Conservation (phyloP, 2,888 invertebrate genomes). For the Ectemnius lituratus region DNA sequence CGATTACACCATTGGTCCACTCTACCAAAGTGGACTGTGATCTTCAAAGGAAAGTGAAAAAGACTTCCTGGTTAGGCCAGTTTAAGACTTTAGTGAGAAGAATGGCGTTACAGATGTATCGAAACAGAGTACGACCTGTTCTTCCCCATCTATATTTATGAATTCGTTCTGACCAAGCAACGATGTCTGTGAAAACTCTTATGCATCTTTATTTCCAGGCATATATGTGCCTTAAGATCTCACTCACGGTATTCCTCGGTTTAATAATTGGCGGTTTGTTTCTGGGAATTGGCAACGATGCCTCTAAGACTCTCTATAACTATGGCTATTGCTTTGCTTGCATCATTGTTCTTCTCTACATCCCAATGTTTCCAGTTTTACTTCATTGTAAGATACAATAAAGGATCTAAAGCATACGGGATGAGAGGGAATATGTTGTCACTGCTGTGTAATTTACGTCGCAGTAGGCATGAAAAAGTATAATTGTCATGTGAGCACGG, state of each 20-base stretch:
- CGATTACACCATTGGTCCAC: slow-evolving; percentile 61
- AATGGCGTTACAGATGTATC: slow-evolving; percentile 87
- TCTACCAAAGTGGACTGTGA: slow-evolving; percentile 63
- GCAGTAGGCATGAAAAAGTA: no score
- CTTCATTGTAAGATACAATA: slow-evolving; percentile 84
- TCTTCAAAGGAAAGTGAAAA: slow-evolving; percentile 80
- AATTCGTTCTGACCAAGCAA: background rate
- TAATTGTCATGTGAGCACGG: no score
- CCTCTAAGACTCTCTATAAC: slow-evolving; percentile 89
- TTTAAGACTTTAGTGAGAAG: slow-evolving; percentile 83
- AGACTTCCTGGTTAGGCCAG: slow-evolving; percentile 83
- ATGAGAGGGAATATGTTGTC: no score
- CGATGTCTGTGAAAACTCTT: background rate
- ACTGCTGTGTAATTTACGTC: no score
- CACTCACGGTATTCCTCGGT: slow-evolving; percentile 84
- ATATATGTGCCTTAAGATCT: slow-evolving; percentile 85
- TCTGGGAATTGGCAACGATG: slow-evolving; percentile 87
- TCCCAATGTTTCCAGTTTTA: slow-evolving; percentile 90
- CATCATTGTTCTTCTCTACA: slow-evolving; percentile 88
- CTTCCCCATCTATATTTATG: background rate
- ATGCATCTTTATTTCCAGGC: slow-evolving; percentile 77
- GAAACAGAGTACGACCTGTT: slow-evolving; percentile 83
- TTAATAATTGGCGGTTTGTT: slow-evolving; percentile 85
- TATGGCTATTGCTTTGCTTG: slow-evolving; percentile 91
- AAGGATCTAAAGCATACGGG: background rate